Conservation (phyloP, 2,113 vertebrate species). For the Hippocampus barbouri region DNA sequence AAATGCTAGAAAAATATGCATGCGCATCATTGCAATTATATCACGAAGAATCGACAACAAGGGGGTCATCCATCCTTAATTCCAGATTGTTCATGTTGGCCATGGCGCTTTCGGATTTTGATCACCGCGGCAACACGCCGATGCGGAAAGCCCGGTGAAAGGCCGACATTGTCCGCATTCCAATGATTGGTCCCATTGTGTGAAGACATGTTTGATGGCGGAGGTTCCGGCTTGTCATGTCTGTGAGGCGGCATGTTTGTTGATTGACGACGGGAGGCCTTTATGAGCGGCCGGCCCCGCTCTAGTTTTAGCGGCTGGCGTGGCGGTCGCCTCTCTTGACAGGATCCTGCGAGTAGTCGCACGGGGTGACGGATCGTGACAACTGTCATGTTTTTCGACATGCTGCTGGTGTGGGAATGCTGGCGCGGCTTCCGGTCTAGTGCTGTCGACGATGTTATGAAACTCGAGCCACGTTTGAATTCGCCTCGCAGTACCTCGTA, state of each 20-base stretch:
- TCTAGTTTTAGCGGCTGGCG: constrained; percentile 21
- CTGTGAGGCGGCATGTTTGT: constrained; percentile 60
- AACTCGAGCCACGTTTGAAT: neutral
- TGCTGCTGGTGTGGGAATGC: neutral
- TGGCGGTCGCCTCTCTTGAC: constrained; percentile 48
- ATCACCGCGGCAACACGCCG: constrained; percentile 59
- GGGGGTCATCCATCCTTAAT: neutral
- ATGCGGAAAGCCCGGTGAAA: constrained; percentile 44
- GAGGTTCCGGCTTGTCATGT: constrained; percentile 55
- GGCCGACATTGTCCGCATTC: constrained; percentile 66
- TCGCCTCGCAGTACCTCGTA: neutral
- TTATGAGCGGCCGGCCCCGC: constrained; percentile 33
- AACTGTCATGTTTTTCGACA: constrained; percentile 17
- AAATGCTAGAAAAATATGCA: too few species aligned
- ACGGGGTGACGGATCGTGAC: constrained; percentile 10
- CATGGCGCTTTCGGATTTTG: constrained; percentile 59
- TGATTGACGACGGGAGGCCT: constrained; percentile 55
- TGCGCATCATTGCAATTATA: too few species aligned
- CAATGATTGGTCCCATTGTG: constrained; percentile 70
- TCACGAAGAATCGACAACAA: too few species aligned
- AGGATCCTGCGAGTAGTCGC: constrained; percentile 18
- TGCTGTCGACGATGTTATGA: neutral
- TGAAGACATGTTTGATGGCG: constrained; percentile 56
- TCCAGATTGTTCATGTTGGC: neutral
- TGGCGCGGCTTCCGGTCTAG: neutral